Percentiles rank a stretch among this genome's conserved stretches.
Conservation (phyloP, 2,113 vertebrate genomes). For the Micronisus gabar region DNA sequence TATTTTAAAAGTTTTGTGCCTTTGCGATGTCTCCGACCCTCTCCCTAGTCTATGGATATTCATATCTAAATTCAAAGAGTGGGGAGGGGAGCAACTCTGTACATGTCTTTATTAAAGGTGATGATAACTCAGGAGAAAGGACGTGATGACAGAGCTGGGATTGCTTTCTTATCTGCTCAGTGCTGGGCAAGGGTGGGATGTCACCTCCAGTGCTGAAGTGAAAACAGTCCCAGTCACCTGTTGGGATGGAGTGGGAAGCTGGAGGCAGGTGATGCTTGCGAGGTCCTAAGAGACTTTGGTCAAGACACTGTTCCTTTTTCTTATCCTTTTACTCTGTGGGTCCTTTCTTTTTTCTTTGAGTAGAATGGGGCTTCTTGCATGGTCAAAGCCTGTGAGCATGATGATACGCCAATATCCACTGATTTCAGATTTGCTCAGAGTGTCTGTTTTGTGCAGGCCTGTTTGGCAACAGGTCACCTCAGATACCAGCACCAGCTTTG, state of each 20-base stretch:
- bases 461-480: neutral
- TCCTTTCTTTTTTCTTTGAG: neutral
- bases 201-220: neutral
- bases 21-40: neutral
- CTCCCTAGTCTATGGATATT: neutral
- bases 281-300: neutral
- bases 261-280: neutral
- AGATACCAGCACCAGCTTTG: neutral
- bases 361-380: fast-evolving
- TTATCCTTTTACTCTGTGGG: neutral
- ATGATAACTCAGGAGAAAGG: neutral
- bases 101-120: neutral
- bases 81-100: neutral
- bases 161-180: neutral
- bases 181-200: neutral
- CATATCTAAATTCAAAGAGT: neutral
- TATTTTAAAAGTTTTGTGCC: neutral
- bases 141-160: neutral
- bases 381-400: neutral
- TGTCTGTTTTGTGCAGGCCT: neutral
- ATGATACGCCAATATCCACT: no score
- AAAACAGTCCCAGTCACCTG: neutral
- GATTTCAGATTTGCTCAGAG: neutral
- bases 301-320: neutral
- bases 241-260: neutral